Evolutionary conservation across 2,888 invertebrate genomes (phyloP).

Genomic region (Kuschelorhynchus macadamiae): DNA sequence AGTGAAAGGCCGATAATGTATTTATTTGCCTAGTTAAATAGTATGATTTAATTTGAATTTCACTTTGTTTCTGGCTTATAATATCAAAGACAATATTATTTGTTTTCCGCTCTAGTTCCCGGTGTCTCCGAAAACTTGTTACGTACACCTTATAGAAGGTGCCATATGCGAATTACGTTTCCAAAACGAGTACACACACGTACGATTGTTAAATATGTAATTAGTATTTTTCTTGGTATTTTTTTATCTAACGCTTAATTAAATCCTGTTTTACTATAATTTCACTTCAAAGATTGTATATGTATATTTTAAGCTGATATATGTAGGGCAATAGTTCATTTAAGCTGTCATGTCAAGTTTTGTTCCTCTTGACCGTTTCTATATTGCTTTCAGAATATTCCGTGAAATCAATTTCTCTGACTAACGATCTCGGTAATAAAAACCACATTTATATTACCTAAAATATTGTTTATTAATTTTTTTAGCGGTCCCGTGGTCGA

Average conservation of each 20-base stretch:
- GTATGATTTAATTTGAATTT: constrained; percentile 42
- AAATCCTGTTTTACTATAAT: too few relatives aligned
- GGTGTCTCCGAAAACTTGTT: constrained; percentile 37
- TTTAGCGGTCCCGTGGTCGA: too few relatives aligned
- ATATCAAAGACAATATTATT: constrained; percentile 38
- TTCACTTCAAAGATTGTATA: too few relatives aligned
- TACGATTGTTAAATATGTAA: background rate
- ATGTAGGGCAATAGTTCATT: too few relatives aligned
- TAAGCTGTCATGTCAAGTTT: too few relatives aligned
- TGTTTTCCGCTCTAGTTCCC: constrained; percentile 43
- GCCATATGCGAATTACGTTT: constrained; percentile 12
- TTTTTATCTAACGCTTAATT: too few relatives aligned
- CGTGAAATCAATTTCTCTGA: background rate
- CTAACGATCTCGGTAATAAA: too few relatives aligned
- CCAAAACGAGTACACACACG: background rate
- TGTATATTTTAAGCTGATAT: too few relatives aligned
- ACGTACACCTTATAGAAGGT: constrained; percentile 41
- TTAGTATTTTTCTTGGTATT: background rate
- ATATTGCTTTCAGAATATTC: too few relatives aligned
- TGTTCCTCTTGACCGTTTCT: too few relatives aligned
- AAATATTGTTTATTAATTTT: too few relatives aligned
- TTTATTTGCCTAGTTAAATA: constrained; percentile 33
- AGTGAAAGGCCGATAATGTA: constrained; percentile 43
- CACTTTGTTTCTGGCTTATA: constrained; percentile 36
- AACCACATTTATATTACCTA: too few relatives aligned